Conservation (phyloP, 2,797 vertebrate species). For the Monodelphis domestica region DNA sequence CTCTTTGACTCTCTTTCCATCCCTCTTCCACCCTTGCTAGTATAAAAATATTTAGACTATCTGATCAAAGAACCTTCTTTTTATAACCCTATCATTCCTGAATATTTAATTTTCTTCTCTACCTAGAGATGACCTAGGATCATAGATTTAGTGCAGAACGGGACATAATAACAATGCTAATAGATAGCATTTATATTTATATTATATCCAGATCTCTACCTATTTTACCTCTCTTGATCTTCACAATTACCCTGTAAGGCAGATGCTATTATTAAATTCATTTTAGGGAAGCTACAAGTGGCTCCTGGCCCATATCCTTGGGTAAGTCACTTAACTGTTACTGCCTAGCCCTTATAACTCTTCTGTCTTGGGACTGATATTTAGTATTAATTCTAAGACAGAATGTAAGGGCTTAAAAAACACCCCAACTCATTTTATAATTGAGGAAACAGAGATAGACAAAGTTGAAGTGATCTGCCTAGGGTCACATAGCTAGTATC, state of each 20-base stretch:
- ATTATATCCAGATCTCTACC: no score
- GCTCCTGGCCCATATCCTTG: no score
- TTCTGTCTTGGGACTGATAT: no score
- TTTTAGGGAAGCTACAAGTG: no score
- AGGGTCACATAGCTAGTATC: not conserved
- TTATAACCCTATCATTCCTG: not conserved
- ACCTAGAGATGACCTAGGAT: not conserved
- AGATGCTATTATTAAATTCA: not conserved
- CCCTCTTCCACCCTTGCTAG: not conserved
- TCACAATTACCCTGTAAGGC: not conserved
- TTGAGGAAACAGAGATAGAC: not conserved
- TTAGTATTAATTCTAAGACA: no score
- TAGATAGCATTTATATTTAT: not conserved
- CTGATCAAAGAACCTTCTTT: not conserved
- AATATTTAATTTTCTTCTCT: not conserved
- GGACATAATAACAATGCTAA: not conserved
- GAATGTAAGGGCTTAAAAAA: no score
- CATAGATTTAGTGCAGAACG: not conserved
- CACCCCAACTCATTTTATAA: not conserved
- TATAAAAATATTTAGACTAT: not conserved
- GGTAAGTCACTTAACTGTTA: no score
- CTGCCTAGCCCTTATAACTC: no score
- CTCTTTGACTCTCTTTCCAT: not conserved
- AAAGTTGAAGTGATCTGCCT: not conserved
- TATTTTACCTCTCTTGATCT: not conserved